Evolutionary conservation across 2,797 vertebrate species (phyloP).

Genomic region (Scomberomorus guttatus): DNA sequence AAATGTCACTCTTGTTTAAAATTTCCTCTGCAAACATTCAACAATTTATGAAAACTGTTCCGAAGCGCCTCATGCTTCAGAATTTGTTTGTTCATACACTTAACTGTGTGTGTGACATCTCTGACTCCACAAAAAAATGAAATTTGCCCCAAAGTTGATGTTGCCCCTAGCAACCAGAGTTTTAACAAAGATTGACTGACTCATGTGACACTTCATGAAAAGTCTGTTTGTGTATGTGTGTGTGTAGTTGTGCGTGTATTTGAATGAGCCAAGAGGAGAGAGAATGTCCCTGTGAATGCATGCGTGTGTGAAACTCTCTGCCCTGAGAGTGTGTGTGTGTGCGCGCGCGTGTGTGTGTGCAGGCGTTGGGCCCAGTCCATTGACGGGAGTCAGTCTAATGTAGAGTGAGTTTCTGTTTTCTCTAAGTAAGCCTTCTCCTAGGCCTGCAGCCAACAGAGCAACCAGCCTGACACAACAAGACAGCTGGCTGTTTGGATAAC

Average conservation of each 20-base stretch:
- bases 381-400: slow-evolving; percentile 77
- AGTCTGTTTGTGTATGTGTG: slow-evolving; percentile 56
- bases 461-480: slow-evolving; percentile 80
- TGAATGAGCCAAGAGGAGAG: slow-evolving; percentile 54
- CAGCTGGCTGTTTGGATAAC: slow-evolving; percentile 82
- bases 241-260: slow-evolving; percentile 74
- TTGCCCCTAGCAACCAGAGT: slow-evolving; percentile 31
- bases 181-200: neutral
- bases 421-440: slow-evolving; percentile 75
- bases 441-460: slow-evolving; percentile 75
- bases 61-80: neutral
- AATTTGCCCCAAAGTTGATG: slow-evolving; percentile 3
- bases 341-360: slow-evolving; percentile 1
- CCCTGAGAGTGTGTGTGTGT: neutral
- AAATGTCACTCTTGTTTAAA: slow-evolving; percentile 28
- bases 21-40: slow-evolving; percentile 37
- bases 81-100: slow-evolving; percentile 8
- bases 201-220: slow-evolving; percentile 35
- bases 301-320: slow-evolving; percentile 36
- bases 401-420: slow-evolving; percentile 80
- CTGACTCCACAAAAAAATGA: neutral
- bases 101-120: slow-evolving; percentile 4
- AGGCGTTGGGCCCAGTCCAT: slow-evolving; percentile 62
- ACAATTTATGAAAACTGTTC: slow-evolving; percentile 17
- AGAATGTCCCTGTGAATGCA: slow-evolving; percentile 58